Base-by-base conservation (phyloP, 2,888 invertebrate genomes). In the Sepiola atlantica region DNA sequence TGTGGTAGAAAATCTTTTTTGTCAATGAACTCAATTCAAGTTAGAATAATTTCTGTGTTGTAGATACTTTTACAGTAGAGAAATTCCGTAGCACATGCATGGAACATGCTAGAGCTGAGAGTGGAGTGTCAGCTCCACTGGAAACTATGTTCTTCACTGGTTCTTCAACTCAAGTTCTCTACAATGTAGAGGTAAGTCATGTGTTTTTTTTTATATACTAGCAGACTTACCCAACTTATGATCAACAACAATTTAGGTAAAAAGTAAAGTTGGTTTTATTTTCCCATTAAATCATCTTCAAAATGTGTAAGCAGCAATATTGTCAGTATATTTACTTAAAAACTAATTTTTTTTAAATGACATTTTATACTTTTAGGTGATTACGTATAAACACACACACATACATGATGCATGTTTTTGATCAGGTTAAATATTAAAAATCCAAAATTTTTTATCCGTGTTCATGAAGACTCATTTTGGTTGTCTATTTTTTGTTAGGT, bases 101-200 rank as follows among this genome's bases (percentile, higher is more conserved):
- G 12, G 97, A 96, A 61, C 95, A 96, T 95, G 96, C 95, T 55
- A 94, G 96, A 93, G 95, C 95, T 32, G 96, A 95, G 57, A 95
- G 95, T 61, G 94, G 94, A 91, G 95, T 96, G 24, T 97, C 97
- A 55, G 97, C 97, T 92, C 97, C 98, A 28, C 98, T 97, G 95
- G 97, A 97, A 95, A 96, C 96, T 55, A 95, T 97, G 96, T 97
- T 98, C 97, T 98, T 98, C 97, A 98, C 98, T 96, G 98, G 98
- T 24, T 98, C 98, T 93, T 98, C 98, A 32, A 98, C 98, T 90
- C 97, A 97, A 96, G 98, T 98, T n/a, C 98, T 98, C 94, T 98
- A 98, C 96, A 98, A 98, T 97, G 97, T 98, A 95, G 98, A 98
- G 97, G 98, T 98, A 96, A 96, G 96, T 94, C 16, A 77, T 16